Base-by-base conservation (phyloP, 2,797 vertebrate genomes). In the Phalloptychus januarius region DNA sequence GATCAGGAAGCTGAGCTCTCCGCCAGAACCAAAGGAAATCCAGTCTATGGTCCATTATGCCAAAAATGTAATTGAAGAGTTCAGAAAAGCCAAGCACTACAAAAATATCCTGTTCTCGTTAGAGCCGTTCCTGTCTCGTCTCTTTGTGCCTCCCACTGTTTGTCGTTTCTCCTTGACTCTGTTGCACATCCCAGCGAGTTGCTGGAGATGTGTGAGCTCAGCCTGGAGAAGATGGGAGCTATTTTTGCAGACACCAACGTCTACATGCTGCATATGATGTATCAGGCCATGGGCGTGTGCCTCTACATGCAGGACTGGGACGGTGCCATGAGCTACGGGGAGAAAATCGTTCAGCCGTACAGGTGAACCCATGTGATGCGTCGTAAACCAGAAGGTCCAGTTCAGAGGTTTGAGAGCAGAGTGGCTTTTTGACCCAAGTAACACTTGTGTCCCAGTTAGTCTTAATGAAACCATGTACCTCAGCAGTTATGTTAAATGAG, bases 211-310 rank as follows among this genome's bases (percentile, higher is more conserved):
- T 99, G 98, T 74, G 98, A 99, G 86, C 95, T 98, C 50, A 99
- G 98, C 87, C 95, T 96, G 93, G 98, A 98, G 89, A 99, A 99
- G 94, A 99, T 99, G 98, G 96, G 97, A 76, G 84, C 96, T 0
- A 93, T 98, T 84, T 99, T 99, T 80, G 97, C 95, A 36, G 97
- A 97, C 77, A 98, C 96, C 61, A 99, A 99, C 4, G 97, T 99
- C 79, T 99, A 99, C 90, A 97, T 99, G 97, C 87, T 99, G 79
- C 98, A 99, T 89, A 99, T 99, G 98, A 99, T 98, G 97, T 99
- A 99, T 93, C 98, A 99, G 88, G 96, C 98, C 83, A 99, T 99
- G 98, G 98, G 98, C 0, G 97, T 99, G 75, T 99, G 98, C 85
- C 95, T 99, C n/a, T 99, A 98, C 15, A 95, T 97, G 96, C 98